Percentiles rank a stretch among this genome's conserved stretches.
Evolutionary conservation across 2,797 vertebrate genomes (phyloP).

Genomic region (Characodon lateralis): DNA sequence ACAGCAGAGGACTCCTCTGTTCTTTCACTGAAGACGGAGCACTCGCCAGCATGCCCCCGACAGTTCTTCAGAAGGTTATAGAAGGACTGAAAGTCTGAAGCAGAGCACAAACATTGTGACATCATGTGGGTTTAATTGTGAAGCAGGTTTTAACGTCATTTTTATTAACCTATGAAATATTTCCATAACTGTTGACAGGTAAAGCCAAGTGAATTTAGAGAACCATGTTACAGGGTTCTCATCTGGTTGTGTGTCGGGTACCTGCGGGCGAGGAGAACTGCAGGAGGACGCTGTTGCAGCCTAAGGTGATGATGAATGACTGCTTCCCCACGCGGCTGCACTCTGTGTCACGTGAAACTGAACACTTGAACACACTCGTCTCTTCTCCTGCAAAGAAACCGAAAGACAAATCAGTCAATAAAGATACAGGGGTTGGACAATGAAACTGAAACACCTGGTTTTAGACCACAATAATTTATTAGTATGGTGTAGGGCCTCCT

Average conservation of each 20-base stretch:
- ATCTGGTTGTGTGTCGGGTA: conserved; percentile 43
- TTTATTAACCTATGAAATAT: no score
- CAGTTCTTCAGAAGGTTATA: conserved; percentile 94
- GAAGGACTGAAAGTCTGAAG: conserved; percentile 93
- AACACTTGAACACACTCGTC: conserved; percentile 93
- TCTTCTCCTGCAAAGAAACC: conserved; percentile 84
- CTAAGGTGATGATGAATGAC: conserved; percentile 95
- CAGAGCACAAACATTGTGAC: conserved; percentile 7
- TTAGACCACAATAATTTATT: no score
- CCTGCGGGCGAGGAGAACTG: conserved; percentile 93
- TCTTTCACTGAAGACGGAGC: conserved; percentile 92
- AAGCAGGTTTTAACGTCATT: neutral
- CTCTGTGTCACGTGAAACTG: conserved; percentile 90
- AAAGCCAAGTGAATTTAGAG: neutral
- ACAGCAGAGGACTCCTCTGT: conserved; percentile 97
- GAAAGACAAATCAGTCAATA: neutral
- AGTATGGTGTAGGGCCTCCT: no score
- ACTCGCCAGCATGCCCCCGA: conserved; percentile 85
- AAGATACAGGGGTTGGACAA: neutral
- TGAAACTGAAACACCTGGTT: no score
- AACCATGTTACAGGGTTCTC: no score
- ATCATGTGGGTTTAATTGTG: no score
- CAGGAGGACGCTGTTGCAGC: conserved; percentile 94
- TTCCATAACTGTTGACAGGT: neutral
- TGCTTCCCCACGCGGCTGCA: conserved; percentile 97